phyloP scores from a whole-genome alignment of 2,888 invertebrate species.

The Bellardia bayeri region DNA sequence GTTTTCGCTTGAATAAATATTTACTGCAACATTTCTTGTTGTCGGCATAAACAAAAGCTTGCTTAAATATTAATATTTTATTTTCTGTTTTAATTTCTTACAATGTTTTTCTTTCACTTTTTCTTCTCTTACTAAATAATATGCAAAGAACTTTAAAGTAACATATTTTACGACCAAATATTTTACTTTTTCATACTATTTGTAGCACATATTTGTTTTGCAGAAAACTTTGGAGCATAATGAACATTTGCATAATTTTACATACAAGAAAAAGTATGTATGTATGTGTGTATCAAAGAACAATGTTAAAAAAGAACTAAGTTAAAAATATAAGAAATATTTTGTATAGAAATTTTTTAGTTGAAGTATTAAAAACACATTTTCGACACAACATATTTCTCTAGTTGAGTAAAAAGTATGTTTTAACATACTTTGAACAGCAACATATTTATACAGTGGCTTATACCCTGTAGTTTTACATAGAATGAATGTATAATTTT shows the following conservation, averaged over 20 bases:
- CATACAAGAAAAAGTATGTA: constrained; percentile 37
- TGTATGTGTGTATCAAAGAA: constrained; percentile 14
- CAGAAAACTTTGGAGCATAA: constrained; percentile 49
- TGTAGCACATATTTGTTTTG: constrained; percentile 32
- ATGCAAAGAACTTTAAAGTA: constrained; percentile 54
- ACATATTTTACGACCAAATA: constrained; percentile 66
- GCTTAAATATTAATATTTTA: constrained; percentile 5
- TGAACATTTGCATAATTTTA: constrained; percentile 69
- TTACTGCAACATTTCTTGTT: no score
- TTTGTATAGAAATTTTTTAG: constrained; percentile 21
- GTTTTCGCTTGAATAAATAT: no score
- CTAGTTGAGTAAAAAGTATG: constrained; percentile 24
- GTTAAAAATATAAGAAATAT: constrained; percentile 16
- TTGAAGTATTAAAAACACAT: constrained; percentile 61
- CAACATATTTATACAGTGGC: neutral
- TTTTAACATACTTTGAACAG: constrained; percentile 31
- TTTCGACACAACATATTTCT: constrained; percentile 55
- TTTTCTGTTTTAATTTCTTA: constrained; percentile 1
- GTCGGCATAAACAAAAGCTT: neutral
- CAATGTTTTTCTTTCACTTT: neutral
- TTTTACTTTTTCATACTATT: constrained; percentile 23
- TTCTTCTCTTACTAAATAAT: neutral
- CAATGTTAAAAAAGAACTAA: constrained; percentile 14
- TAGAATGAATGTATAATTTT: neutral
- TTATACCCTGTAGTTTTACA: neutral